Evolutionary conservation across 2,888 invertebrate species (phyloP), one percentile per base, ranked within the genome.

Genomic region (Agonopterix alstromeriana): DNA sequence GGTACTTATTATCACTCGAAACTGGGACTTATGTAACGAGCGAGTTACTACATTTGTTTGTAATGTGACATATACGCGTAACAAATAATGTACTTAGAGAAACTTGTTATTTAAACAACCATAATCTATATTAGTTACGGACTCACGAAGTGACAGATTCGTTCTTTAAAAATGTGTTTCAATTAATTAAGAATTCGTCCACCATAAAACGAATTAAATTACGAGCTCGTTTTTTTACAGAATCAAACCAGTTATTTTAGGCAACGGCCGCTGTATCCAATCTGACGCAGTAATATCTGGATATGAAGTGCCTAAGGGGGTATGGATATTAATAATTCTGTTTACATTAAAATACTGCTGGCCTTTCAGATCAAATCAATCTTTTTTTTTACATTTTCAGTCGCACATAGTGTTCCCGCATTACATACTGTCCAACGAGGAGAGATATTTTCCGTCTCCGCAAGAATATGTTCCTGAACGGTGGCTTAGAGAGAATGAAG

Each of bases 181-280:
- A 27, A 27, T 27, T 7, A 27, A 27, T 27, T 27, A 27, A 27
- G 27, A 27, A 27, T 27, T 27, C 27, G 27, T 27, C 5, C 27
- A 27, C 27, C 27, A 38, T 38, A 38, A 38, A 38, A 38, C 9
- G 10, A 38, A 10, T 9, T 38, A 36, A 3, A 36, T 10, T 36
- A 38, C n/a, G 10, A n/a, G 10, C n/a, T 42, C 2, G 2, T 12
- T 46, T 56, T 56, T 48, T 76, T 81, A 47, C 70, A 94, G 95
- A 68, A 93, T 96, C 79, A 94, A 93, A 74, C 96, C 95, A 8
- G 94, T 95, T 10, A 94, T 94, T 55, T 91, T 94, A 65, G 95
- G 95, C 40, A 94, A 95, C 62, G 94, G 94, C 4, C 89, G 96
- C 58, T 93, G 93, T 67, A 90, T 94, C 47, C 93, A 94, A 73